These are phyloP conservation scores for Pteropus rufus DNA, from an alignment of 2,797 vertebrate species.

Conservation along the genomic window DNA sequence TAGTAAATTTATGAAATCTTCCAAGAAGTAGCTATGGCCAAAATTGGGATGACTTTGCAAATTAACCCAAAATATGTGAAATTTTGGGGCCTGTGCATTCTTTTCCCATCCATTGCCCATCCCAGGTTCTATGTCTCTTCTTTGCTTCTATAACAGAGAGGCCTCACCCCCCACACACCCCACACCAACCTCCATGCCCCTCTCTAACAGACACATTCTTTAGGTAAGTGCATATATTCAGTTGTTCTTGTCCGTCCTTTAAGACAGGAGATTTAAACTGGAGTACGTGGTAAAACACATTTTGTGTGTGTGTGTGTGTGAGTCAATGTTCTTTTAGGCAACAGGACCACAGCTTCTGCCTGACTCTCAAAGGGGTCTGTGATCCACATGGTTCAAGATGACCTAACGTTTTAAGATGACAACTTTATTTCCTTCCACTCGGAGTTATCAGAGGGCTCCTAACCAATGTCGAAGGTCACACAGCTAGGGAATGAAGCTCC, in stretches of 20 bases:
- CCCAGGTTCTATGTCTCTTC: background rate
- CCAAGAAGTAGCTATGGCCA: background rate
- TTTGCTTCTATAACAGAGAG: background rate
- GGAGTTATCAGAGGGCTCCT: background rate
- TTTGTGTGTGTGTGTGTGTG: background rate
- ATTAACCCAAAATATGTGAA: background rate
- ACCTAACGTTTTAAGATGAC: background rate
- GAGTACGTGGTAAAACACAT: background rate
- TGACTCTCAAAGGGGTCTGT: background rate
- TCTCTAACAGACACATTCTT: background rate
- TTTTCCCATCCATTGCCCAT: background rate
- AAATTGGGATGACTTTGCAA: background rate
- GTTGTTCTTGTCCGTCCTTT: background rate
- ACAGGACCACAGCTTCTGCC: background rate
- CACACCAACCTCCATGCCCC: background rate
- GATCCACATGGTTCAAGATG: background rate
- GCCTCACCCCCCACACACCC: rapidly evolving
- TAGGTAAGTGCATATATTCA: background rate
- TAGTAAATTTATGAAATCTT: background rate
- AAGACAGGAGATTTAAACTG: background rate
- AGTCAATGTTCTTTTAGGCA: background rate
- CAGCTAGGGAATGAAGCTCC: background rate
- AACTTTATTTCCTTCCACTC: background rate
- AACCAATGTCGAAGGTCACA: background rate
- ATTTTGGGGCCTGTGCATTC: background rate